Evolutionary conservation across 2,113 vertebrate genomes (phyloP).

Genomic region (Catharus fuscescens): DNA sequence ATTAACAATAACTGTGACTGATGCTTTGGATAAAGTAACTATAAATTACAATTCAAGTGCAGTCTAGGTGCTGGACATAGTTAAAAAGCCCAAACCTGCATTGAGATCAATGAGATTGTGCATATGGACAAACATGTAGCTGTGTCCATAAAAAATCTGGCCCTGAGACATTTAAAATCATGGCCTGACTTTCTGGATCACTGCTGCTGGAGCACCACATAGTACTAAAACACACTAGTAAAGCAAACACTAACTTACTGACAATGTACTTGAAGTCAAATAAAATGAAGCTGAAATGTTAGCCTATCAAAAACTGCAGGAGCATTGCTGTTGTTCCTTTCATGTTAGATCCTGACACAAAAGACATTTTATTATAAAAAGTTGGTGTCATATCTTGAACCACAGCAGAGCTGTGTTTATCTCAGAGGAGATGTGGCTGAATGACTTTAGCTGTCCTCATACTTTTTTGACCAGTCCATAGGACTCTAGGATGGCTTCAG

Average conservation of each 20-base stretch:
- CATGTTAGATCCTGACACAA: not conserved
- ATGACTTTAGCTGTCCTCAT: not conserved
- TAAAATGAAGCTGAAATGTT: not conserved
- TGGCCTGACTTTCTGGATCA: not conserved
- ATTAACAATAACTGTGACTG: not conserved
- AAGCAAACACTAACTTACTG: not conserved
- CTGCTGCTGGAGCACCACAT: not conserved
- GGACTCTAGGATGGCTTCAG: not conserved
- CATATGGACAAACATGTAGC: not conserved
- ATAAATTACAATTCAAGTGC: not conserved
- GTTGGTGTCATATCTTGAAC: not conserved
- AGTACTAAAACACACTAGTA: not conserved
- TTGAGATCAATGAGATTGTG: not conserved
- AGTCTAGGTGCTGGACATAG: not conserved
- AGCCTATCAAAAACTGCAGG: not conserved
- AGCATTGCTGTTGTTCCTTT: not conserved
- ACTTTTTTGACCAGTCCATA: not conserved
- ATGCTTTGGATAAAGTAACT: not conserved
- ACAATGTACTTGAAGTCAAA: not conserved
- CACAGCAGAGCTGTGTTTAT: not conserved
- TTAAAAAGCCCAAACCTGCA: not conserved
- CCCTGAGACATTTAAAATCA: constrained; percentile 28
- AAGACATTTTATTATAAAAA: not conserved
- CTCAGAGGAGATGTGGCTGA: not conserved
- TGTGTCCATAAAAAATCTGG: not conserved